Percentiles rank a stretch among this genome's conserved stretches.
These are phyloP conservation scores for Amphiduros pacificus DNA, from an alignment of 2,888 invertebrate genomes.

Conservation along the genomic window DNA sequence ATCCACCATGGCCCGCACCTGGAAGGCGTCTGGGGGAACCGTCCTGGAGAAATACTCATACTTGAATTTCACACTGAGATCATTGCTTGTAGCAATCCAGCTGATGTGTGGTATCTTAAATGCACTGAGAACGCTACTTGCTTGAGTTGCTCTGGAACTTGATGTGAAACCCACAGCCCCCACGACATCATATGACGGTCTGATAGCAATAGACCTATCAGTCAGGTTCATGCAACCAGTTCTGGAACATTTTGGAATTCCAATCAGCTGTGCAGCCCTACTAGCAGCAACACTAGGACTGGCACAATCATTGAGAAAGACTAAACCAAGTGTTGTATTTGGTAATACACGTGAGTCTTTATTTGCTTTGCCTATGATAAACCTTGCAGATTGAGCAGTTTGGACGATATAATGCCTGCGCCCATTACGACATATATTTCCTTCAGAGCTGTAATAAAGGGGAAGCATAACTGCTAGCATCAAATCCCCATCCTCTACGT, in stretches of 20 bases:
- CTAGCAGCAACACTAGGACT: slow-evolving; percentile 32
- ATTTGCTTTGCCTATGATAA: slow-evolving; percentile 3
- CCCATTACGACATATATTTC: too few relatives aligned
- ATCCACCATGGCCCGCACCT: neutral
- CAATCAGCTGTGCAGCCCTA: slow-evolving; percentile 31
- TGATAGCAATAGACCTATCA: too few relatives aligned
- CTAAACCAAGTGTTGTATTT: slow-evolving; percentile 35
- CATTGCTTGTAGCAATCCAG: slow-evolving; percentile 2
- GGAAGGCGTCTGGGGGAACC: slow-evolving; percentile 5
- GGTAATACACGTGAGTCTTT: neutral
- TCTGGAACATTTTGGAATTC: too few relatives aligned
- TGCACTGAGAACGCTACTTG: neutral
- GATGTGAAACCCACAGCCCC: too few relatives aligned
- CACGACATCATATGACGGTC: too few relatives aligned
- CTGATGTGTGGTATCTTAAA: slow-evolving; percentile 10
- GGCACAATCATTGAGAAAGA: slow-evolving; percentile 37
- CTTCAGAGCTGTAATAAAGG: too few relatives aligned
- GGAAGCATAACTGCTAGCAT: neutral
- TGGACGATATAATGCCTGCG: too few relatives aligned
- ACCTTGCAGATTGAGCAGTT: too few relatives aligned
- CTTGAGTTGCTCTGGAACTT: too few relatives aligned
- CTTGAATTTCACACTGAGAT: slow-evolving; percentile 4
- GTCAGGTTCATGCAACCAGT: too few relatives aligned
- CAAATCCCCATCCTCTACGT: neutral
- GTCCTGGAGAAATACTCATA: slow-evolving; percentile 8